Conservation (phyloP, 2,888 invertebrate genomes). For the Metopia argyrocephala region DNA sequence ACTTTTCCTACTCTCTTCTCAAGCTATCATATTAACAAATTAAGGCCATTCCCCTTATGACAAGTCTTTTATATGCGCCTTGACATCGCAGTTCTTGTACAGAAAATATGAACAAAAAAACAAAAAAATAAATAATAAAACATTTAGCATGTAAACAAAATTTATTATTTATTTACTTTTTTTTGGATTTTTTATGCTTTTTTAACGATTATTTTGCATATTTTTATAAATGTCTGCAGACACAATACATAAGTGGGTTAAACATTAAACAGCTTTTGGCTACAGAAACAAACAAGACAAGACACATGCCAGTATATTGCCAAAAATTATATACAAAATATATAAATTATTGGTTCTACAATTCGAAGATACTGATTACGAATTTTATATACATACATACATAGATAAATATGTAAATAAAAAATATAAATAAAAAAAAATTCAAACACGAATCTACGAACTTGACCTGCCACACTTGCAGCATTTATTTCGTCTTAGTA, state of each 20-base stretch:
- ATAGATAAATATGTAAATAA: too few species aligned
- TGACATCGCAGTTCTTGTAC: slow-evolving; percentile 34
- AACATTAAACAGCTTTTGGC: slow-evolving; percentile 14
- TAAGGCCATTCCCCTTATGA: not conserved
- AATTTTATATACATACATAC: too few species aligned
- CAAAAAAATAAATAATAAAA: not conserved
- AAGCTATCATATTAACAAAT: too few species aligned
- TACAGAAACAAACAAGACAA: not conserved
- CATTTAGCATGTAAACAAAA: slow-evolving; percentile 43
- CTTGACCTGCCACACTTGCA: slow-evolving; percentile 58
- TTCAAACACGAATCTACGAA: slow-evolving; percentile 46
- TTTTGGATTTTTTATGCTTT: not conserved
- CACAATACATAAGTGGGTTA: slow-evolving; percentile 25
- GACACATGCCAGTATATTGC: not conserved
- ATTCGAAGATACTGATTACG: not conserved
- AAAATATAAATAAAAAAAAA: slow-evolving; percentile 11
- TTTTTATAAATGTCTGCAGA: slow-evolving; percentile 32
- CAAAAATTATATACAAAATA: not conserved
- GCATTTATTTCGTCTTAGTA: not conserved
- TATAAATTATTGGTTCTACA: not conserved
- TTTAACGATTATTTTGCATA: not conserved
- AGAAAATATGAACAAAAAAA: slow-evolving; percentile 3
- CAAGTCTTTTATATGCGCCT: not conserved
- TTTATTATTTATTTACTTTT: slow-evolving; percentile 41
- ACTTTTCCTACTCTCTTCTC: not conserved